Evolutionary conservation across 2,113 vertebrate genomes (phyloP), one percentile per base, ranked within the genome.

Genomic region (Danionella cerebrum): DNA sequence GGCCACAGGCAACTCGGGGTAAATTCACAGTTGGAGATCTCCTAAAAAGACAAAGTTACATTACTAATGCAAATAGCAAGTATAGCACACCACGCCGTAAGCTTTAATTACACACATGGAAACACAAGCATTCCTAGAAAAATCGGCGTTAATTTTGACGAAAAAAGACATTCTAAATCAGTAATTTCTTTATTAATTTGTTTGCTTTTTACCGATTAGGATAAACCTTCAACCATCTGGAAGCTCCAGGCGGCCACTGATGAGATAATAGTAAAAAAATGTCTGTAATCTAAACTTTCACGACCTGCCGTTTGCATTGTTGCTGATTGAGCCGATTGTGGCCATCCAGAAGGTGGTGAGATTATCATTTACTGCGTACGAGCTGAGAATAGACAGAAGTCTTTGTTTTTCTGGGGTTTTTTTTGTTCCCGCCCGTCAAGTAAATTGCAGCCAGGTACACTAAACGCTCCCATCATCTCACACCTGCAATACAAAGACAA

Each of bases 11-110:
- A 55, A 16, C 21, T 35, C 38, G 45, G 58, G 19, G 11, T 58
- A 52, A 47, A 35, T 36, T 18, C 53, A 33, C 25, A 18, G 31
- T 48, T 47, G 33, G 54, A 44, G 13, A 38, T 54, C 16, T 44
- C 53, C 44, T 8, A 13, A 50, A 52, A 70, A 50, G 62, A 60
- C 33, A 67, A 50, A 25, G 48, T 57, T 45, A 47, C 33, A 63
- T 73, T 67, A 70, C 51, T 58, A 63, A 45, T 50, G 44, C 70
- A 76, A 60, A 70, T 55, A 67, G 27, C 18, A 38, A 65, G 27
- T 65, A 41, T 45, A 48, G 19, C 33, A 51, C 25, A 53, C 25
- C 22, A 45, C 13, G 48, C 54, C 25, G 33, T 25, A 51, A 65
- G 62, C 29, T 42, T 70, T 69, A 69, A 72, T 72, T 73, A 62